Conservation (phyloP, 2,888 invertebrate species). For the Netelia fuscicornis region DNA sequence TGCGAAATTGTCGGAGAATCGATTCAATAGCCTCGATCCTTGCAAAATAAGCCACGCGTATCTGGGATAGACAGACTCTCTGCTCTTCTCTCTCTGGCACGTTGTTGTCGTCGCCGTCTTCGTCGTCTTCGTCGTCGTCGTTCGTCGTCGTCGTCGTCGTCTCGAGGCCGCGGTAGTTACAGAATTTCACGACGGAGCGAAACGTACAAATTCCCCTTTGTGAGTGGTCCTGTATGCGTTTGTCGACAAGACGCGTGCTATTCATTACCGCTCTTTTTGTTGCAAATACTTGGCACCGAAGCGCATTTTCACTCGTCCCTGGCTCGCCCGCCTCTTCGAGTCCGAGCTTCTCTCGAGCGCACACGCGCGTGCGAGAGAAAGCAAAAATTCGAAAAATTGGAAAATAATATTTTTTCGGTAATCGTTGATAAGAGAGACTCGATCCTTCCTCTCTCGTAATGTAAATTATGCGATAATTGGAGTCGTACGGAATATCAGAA, state of each 20-base stretch:
- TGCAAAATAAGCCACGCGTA: too few species aligned
- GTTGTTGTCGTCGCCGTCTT: too few species aligned
- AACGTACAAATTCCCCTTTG: background rate
- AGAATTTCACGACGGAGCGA: slow-evolving; percentile 2
- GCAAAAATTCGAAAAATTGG: background rate
- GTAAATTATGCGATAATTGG: too few species aligned
- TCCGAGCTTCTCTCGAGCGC: background rate
- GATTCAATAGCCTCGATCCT: slow-evolving; percentile 19
- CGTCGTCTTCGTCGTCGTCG: slow-evolving; percentile 1
- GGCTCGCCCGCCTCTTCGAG: slow-evolving; percentile 23
- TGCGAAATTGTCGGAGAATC: background rate
- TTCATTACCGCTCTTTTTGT: slow-evolving; percentile 62
- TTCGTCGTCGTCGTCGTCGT: background rate
- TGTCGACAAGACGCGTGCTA: slow-evolving; percentile 50
- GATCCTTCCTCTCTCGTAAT: too few species aligned
- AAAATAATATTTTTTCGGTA: too few species aligned
- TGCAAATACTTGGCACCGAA: slow-evolving; percentile 61
- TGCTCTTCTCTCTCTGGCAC: too few species aligned
- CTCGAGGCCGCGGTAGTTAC: background rate
- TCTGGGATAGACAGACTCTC: background rate
- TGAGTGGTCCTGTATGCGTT: slow-evolving; percentile 7
- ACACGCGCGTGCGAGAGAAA: background rate
- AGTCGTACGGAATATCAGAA: background rate
- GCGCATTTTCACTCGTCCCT: slow-evolving; percentile 15
- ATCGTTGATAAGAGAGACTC: too few species aligned